Base-by-base conservation (phyloP, 2,113 vertebrate genomes). In the Synchiropus splendidus region DNA sequence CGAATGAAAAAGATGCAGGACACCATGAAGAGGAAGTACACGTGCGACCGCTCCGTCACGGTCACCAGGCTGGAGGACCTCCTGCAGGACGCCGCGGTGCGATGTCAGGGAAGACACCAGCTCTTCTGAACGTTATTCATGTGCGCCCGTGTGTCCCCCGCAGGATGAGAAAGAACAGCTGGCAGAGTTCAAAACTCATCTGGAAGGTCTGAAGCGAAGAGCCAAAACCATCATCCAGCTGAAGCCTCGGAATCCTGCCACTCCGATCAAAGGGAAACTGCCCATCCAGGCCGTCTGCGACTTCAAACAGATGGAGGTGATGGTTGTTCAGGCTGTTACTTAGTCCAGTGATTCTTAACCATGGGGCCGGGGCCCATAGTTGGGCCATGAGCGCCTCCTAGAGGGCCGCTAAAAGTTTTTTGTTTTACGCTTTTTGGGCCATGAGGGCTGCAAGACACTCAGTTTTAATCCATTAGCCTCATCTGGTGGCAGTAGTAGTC, bases 221-320 rank as follows among this genome's bases (percentile, higher is more conserved):
- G 90, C 94, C 51, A 86, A 86, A 64, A 79, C 83, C 48, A 36
- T 95, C 0, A 62, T 95, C 33, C 92, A 93, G 81, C 82, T 97
- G 42, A 92, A 89, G 36, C 90, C 94, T 0, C 89, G 94, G 1
- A 86, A 81, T 64, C 84, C 90, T 0, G 58, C 79, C 0, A 54
- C 86, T 0, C 61, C 86, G 0, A 31, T 86, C 8, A 87, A 87
- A 46, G 87, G 86, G 50, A 87, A 74, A 0, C 67, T 81, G 31
- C 88, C 87, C 0, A 1, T 93, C 42, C 85, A 87, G 76, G 93
- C 94, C 0, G 91, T 90, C 34, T 98, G 94, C 0, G 92, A 98
- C 86, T 98, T 94, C 83, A 93, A 90, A 48, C 94, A 98, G 50
- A 82, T 90, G 81, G 91, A 97, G 92, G 94, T 94, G 50, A n/a